These are phyloP conservation scores for Protonibea diacanthus DNA, from an alignment of 2,797 vertebrate species.

Conservation along the genomic window DNA sequence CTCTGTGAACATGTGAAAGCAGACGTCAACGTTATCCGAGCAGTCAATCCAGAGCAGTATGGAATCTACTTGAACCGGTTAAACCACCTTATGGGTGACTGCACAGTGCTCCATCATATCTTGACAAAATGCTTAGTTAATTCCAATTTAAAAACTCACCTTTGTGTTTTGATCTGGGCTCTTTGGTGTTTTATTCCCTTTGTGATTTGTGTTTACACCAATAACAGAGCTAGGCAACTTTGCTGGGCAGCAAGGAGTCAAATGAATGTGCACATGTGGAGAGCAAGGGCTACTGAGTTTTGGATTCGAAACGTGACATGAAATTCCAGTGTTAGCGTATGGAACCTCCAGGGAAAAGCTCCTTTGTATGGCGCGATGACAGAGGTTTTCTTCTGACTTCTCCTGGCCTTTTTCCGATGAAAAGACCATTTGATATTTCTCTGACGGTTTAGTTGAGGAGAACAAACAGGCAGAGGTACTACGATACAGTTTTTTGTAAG, in stretches of 20 bases:
- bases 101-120: conserved; percentile 2
- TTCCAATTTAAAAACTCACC: conserved; percentile 82
- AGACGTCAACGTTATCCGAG: conserved; percentile 3
- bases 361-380: conserved; percentile 88
- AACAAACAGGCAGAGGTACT: conserved; percentile 89
- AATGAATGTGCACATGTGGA: conserved; percentile 94
- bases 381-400: conserved; percentile 74
- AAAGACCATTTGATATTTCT: conserved; percentile 70
- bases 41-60: conserved; percentile 14
- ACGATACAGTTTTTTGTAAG: conserved; percentile 81
- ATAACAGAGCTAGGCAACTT: conserved; percentile 78
- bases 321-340: conserved; percentile 85
- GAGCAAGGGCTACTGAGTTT: conserved; percentile 84
- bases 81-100: conserved; percentile 36
- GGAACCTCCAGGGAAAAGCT: conserved; percentile 94
- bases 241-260: conserved; percentile 87
- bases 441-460: conserved; percentile 73
- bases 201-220: conserved; percentile 75
- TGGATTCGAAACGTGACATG: conserved; percentile 91
- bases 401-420: conserved; percentile 74
- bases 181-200: conserved; percentile 73
- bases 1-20: neutral
- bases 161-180: conserved; percentile 78
- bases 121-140: neutral
- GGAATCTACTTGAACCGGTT: conserved; percentile 63